Base-by-base conservation (phyloP, 2,888 invertebrate genomes). In the Silvanus unidentatus region DNA sequence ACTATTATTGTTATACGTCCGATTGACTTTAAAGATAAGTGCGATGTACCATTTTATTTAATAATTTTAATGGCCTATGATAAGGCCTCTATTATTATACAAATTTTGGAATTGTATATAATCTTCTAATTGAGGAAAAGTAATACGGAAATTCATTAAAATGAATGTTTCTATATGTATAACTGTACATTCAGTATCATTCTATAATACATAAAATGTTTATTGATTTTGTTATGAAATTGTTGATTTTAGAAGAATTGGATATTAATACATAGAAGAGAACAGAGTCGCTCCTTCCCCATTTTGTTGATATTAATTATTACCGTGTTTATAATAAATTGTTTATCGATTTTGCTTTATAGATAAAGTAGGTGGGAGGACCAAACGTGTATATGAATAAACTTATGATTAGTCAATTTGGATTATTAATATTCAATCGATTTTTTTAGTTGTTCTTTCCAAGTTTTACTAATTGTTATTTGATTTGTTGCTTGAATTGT, bases 111-210 rank as follows among this genome's bases (percentile, higher is more conserved):
- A 48, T 50, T 59, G 53, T 52, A 58, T 46, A 55, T 55, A 56
- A 22, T 8, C 8, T n/a, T n/a, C n/a, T n/a, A n/a, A n/a, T n/a
- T n/a, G n/a, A n/a, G 22, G 8, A 22, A 22, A 22, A 22, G 8
- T 5, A 22, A 22, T 49, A 51, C 51, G 52, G 50, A 47, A 50
- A 55, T 62, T 58, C 58, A 60, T 62, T 60, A 5, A 5, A 22
- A 61, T 64, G 51, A 57, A 63, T 64, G 64, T 64, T 63, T 61
- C 22, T 22, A 55, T 53, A 57, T 62, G 62, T 62, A 54, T 62
- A 52, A 49, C 46, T 55, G 50, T 53, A 49, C 38, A 50, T 45
- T 35, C 40, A 28, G 30, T 41, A 45, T 48, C 43, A 40, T 43
- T 15, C 11, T 32, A 10, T 32, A 11, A 5, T 22, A 22, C 4